phyloP scores from a whole-genome alignment of 2,888 invertebrate species.

The Cylloceria caligata region DNA sequence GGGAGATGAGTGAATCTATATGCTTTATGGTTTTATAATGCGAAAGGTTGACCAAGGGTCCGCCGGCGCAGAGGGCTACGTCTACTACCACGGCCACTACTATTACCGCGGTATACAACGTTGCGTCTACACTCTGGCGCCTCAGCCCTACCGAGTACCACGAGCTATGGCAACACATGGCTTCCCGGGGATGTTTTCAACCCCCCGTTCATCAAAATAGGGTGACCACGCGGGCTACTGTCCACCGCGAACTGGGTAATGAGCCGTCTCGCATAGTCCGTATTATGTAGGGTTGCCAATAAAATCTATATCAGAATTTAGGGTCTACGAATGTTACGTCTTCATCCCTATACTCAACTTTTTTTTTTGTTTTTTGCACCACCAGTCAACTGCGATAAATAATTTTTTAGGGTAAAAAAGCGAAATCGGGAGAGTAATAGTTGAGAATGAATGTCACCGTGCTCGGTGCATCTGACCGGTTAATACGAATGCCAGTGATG shows the following conservation, averaged over 20 bases:
- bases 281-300: conserved; percentile 76
- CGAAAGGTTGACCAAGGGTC: conserved; percentile 79
- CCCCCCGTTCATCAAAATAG: conserved; percentile 64
- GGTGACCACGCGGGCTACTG: conserved; percentile 71
- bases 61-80: conserved; percentile 65
- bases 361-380: conserved; percentile 62
- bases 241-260: conserved; percentile 80
- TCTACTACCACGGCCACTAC: conserved; percentile 67
- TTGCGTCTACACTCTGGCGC: conserved; percentile 63
- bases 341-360: conserved; percentile 45
- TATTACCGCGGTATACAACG: conserved; percentile 43
- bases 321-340: conserved; percentile 54
- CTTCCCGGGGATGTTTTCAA: conserved; percentile 60
- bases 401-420: conserved; percentile 64
- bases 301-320: conserved; percentile 80
- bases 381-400: conserved; percentile 72
- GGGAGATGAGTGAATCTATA: conserved; percentile 69
- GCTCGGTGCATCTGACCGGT: conserved; percentile 60
- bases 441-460: conserved; percentile 61
- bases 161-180: conserved; percentile 62
- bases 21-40: conserved; percentile 84
- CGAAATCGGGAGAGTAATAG: conserved; percentile 62
- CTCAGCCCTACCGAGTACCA: conserved; percentile 37
- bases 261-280: conserved; percentile 79
- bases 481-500: conserved; percentile 55